phyloP scores from a whole-genome alignment of 2,797 vertebrate species.

The Pangasius macronema region DNA sequence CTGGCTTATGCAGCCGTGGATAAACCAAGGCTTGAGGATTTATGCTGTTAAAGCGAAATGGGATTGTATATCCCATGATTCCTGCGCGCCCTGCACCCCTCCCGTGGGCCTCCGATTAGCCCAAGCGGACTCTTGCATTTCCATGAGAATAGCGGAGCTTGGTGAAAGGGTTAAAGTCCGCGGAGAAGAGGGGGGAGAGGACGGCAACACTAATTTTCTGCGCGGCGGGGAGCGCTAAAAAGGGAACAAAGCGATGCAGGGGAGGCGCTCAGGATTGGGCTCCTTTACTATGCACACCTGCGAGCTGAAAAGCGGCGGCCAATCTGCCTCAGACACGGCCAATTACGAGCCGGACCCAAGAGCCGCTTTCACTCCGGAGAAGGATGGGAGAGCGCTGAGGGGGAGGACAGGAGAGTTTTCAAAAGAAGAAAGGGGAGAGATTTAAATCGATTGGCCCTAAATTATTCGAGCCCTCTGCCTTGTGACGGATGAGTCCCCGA shows the following conservation, averaged over 20 bases:
- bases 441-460: slow-evolving; percentile 65
- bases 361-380: slow-evolving; percentile 67
- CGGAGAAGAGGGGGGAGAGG: slow-evolving; percentile 65
- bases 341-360: slow-evolving; percentile 75
- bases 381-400: slow-evolving; percentile 54
- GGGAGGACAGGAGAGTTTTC: slow-evolving; percentile 70
- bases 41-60: slow-evolving; percentile 4
- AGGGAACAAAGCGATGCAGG: slow-evolving; percentile 77
- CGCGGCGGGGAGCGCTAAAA: slow-evolving; percentile 72
- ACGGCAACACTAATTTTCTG: slow-evolving; percentile 81
- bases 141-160: slow-evolving; percentile 77
- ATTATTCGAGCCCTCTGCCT: slow-evolving; percentile 61
- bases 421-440: slow-evolving; percentile 74
- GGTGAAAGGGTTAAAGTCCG: slow-evolving; percentile 81
- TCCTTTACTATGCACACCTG: slow-evolving; percentile 84
- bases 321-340: slow-evolving; percentile 80
- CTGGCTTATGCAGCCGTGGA: background rate
- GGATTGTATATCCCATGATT: slow-evolving; percentile 12
- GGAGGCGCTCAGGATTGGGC: slow-evolving; percentile 72
- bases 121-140: slow-evolving; percentile 72
- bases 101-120: slow-evolving; percentile 77
- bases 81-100: slow-evolving; percentile 60
- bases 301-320: slow-evolving; percentile 78
- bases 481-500: slow-evolving; percentile 47
- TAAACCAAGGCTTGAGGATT: slow-evolving; percentile 1